Conservation (phyloP, 2,888 invertebrate genomes). For the Pachliopta kotzebuea region DNA sequence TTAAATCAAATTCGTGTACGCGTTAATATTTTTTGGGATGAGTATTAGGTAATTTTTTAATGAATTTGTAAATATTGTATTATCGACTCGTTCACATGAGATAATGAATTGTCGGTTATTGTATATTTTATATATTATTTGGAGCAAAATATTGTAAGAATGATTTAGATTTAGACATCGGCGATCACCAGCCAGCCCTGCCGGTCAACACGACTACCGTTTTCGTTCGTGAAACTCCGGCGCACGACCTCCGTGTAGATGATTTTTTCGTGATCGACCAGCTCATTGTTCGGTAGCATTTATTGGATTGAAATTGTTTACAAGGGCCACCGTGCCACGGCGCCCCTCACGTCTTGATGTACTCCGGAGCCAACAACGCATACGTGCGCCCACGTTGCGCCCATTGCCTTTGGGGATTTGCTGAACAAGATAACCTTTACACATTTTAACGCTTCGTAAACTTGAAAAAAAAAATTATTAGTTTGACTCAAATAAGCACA, state of each 20-base stretch:
- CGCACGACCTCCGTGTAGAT: conserved; percentile 75
- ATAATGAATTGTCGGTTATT: too few species aligned
- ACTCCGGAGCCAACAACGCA: conserved; percentile 32
- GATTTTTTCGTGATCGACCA: conserved; percentile 77
- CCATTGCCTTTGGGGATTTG: neutral
- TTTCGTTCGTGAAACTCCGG: conserved; percentile 53
- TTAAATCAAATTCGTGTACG: too few species aligned
- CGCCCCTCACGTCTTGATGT: conserved; percentile 31
- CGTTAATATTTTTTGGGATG: too few species aligned
- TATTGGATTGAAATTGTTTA: conserved; percentile 74
- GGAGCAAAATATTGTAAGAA: neutral
- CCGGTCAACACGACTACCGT: conserved; percentile 64
- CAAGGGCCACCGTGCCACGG: conserved; percentile 47
- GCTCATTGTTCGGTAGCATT: conserved; percentile 78
- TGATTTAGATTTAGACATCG: neutral
- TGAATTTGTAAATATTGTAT: too few species aligned
- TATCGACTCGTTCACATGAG: too few species aligned
- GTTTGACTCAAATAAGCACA: too few species aligned
- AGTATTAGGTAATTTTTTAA: too few species aligned
- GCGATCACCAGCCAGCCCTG: conserved; percentile 23
- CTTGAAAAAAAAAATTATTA: too few species aligned
- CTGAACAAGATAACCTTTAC: neutral
- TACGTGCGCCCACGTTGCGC: conserved; percentile 35
- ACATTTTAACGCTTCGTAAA: too few species aligned
- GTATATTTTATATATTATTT: neutral